Conservation (phyloP, 2,797 vertebrate species). For the Sebastes elongatus region DNA sequence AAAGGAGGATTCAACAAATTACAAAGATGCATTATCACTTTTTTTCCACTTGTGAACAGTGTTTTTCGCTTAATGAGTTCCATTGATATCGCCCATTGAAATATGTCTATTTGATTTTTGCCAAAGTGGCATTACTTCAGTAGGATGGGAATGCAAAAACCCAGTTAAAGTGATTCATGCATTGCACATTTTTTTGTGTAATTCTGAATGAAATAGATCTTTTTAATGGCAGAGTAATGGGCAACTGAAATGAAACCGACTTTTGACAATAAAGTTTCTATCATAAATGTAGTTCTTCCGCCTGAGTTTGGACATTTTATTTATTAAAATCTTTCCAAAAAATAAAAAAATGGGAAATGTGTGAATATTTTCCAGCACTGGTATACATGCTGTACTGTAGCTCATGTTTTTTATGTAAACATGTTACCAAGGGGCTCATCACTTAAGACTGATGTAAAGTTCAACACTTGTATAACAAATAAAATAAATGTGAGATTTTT, state of each 20-base stretch:
- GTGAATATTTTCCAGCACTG: slow-evolving; percentile 93
- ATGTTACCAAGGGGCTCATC: slow-evolving; percentile 97
- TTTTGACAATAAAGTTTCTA: slow-evolving; percentile 89
- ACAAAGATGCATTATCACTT: slow-evolving; percentile 85
- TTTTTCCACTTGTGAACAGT: slow-evolving; percentile 86
- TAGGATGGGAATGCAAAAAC: slow-evolving; percentile 74
- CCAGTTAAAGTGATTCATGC: slow-evolving; percentile 83
- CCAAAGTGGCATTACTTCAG: slow-evolving; percentile 83
- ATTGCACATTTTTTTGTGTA: slow-evolving; percentile 89
- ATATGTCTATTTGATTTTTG: slow-evolving; percentile 85
- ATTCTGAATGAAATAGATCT: slow-evolving; percentile 80
- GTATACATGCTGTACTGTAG: slow-evolving; percentile 87
- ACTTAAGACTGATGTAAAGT: slow-evolving; percentile 99
- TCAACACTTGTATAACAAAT: slow-evolving; percentile 99
- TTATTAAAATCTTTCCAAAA: slow-evolving; percentile 82
- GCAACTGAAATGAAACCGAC: slow-evolving; percentile 80
- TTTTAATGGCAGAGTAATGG: slow-evolving; percentile 78
- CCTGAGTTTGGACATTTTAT: slow-evolving; percentile 94
- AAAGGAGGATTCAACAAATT: slow-evolving; percentile 67
- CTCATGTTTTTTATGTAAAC: slow-evolving; percentile 93
- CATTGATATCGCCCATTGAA: slow-evolving; percentile 83
- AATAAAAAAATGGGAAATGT: slow-evolving; percentile 84
- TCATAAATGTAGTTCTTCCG: slow-evolving; percentile 89
- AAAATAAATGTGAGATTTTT: slow-evolving; percentile 99
- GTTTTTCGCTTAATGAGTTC: slow-evolving; percentile 85